phyloP scores from a whole-genome alignment of 2,113 vertebrate genomes.

The Rhipidura dahli region DNA sequence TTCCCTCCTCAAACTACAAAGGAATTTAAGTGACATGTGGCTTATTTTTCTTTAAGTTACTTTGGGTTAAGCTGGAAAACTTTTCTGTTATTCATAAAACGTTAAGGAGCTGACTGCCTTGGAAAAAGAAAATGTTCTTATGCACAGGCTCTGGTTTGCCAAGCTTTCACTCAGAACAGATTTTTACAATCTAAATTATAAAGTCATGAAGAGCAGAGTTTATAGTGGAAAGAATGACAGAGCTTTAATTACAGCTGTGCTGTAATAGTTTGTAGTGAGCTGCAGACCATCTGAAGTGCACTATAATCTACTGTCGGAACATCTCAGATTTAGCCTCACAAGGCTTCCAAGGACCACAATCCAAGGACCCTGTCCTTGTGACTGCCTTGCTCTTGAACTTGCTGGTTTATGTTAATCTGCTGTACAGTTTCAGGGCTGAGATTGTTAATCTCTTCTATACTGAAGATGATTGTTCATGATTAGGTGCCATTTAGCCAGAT shows the following conservation, averaged over 20 bases:
- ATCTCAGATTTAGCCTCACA: neutral
- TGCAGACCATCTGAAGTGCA: neutral
- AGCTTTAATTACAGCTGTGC: constrained; percentile 16
- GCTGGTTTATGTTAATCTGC: neutral
- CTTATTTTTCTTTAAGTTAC: neutral
- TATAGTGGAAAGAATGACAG: constrained; percentile 31
- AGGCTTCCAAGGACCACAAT: neutral
- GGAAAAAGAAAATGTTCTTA: neutral
- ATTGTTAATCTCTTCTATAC: neutral
- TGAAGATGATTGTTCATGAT: neutral
- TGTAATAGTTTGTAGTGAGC: neutral
- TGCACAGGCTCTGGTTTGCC: neutral
- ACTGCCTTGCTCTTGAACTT: neutral
- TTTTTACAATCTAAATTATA: constrained; percentile 50
- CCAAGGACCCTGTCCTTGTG: neutral
- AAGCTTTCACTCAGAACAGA: neutral
- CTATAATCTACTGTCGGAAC: neutral
- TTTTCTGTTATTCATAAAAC: neutral
- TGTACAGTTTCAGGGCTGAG: neutral
- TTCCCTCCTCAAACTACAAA: neutral
- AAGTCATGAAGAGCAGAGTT: constrained; percentile 3
- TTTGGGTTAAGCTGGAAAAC: neutral
- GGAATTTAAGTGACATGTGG: neutral
- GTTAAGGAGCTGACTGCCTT: neutral
- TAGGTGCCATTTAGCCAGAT: neutral